Conservation (phyloP, 2,888 invertebrate species). For the Clivina fossor region DNA sequence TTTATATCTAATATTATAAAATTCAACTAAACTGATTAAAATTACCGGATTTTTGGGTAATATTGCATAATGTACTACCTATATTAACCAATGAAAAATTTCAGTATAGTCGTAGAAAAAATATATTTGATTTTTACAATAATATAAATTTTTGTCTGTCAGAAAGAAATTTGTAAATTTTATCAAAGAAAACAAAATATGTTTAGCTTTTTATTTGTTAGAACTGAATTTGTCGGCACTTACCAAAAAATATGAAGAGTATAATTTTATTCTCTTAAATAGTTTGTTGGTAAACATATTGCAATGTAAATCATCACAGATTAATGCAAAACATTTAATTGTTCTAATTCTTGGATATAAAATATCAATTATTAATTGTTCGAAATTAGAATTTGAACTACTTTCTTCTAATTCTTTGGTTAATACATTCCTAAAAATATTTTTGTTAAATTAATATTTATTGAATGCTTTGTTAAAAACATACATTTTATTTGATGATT, state of each 20-base stretch:
- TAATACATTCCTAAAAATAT: conserved; percentile 6
- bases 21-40: no score
- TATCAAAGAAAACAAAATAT: background rate
- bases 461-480: no score
- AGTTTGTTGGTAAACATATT: conserved; percentile 57
- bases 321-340: conserved; percentile 56
- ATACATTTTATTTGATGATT: no score
- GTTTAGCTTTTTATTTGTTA: background rate
- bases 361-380: conserved; percentile 46
- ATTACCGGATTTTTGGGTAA: no score
- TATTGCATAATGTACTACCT: no score
- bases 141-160: background rate
- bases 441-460: no score
- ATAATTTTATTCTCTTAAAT: conserved; percentile 52
- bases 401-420: conserved; percentile 1
- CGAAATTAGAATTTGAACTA: conserved; percentile 35
- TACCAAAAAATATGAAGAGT: conserved; percentile 60
- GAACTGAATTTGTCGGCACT: no score
- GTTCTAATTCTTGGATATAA: conserved; percentile 47
- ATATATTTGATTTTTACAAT: background rate
- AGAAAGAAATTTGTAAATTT: conserved; percentile 2
- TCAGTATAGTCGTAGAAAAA: no score
- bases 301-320: conserved; percentile 59
- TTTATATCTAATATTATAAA: no score
- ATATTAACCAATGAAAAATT: no score